These are phyloP conservation scores for Prionace glauca DNA, from an alignment of 2,797 vertebrate species.

Conservation along the genomic window DNA sequence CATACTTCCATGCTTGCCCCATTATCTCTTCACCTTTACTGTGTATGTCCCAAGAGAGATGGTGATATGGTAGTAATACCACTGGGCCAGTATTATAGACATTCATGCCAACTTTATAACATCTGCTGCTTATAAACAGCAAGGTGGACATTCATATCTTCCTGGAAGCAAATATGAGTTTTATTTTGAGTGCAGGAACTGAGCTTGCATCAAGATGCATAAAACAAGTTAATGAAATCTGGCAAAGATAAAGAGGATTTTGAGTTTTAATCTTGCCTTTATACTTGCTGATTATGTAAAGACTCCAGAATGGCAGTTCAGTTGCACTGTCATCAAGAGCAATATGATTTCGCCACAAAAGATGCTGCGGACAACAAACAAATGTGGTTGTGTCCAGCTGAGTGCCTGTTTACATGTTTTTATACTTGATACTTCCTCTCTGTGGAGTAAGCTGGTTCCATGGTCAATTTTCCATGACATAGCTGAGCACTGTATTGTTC, in stretches of 20 bases:
- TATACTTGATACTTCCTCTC: slow-evolving; percentile 38
- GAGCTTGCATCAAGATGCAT: background rate
- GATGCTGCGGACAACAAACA: background rate
- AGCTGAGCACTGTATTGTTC: slow-evolving; percentile 21
- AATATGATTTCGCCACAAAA: background rate
- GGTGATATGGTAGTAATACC: no score
- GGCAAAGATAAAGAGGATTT: background rate
- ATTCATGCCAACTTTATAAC: background rate
- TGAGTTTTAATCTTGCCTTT: background rate
- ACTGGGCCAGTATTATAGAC: no score
- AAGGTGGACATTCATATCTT: background rate
- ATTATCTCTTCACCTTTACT: no score
- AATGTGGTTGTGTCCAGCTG: slow-evolving; percentile 26
- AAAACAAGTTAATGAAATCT: background rate
- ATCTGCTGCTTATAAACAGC: background rate
- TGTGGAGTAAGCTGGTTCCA: slow-evolving; percentile 29
- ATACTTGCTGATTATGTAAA: background rate
- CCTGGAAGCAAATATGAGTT: background rate
- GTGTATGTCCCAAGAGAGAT: no score
- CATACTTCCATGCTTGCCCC: no score
- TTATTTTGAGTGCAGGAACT: background rate
- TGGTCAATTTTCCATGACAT: slow-evolving; percentile 18
- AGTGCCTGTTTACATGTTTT: slow-evolving; percentile 33
- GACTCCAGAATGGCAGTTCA: background rate
- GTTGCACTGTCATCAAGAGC: background rate